Percentiles rank a stretch among this genome's conserved stretches.
phyloP scores from a whole-genome alignment of 2,888 invertebrate species.

The Athrips mouffetella region DNA sequence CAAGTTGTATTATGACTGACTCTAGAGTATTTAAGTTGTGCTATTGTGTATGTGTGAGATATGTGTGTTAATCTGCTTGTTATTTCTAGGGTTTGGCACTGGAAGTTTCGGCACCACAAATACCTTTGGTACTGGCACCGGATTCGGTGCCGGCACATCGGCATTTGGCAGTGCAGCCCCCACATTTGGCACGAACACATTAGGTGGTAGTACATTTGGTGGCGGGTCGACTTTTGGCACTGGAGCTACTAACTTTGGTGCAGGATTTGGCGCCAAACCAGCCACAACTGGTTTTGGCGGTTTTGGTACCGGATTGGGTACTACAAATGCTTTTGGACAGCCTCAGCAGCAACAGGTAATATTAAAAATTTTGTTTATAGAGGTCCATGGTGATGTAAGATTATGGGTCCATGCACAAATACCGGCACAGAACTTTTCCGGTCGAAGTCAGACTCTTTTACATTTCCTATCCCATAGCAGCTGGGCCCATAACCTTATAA shows the following conservation, averaged over 20 bases:
- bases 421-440: too few relatives aligned
- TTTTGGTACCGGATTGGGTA: conserved; percentile 64
- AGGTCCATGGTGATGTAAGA: too few relatives aligned
- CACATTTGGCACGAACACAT: conserved; percentile 50
- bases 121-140: conserved; percentile 44
- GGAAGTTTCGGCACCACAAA: conserved; percentile 38
- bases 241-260: conserved; percentile 41
- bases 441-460: too few relatives aligned
- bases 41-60: too few relatives aligned
- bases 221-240: conserved; percentile 41
- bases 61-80: too few relatives aligned
- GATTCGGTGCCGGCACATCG: conserved; percentile 50
- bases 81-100: conserved; percentile 35
- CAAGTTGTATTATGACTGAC: too few relatives aligned
- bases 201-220: conserved; percentile 50
- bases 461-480: too few relatives aligned
- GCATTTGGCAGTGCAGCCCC: conserved; percentile 55
- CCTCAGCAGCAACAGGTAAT: conserved; percentile 58
- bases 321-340: conserved; percentile 64
- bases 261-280: conserved; percentile 60
- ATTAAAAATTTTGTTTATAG: too few relatives aligned
- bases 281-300: conserved; percentile 67
- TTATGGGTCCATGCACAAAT: too few relatives aligned
- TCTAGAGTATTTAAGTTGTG: too few relatives aligned
- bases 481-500: too few relatives aligned